Base-by-base conservation (phyloP, 2,888 invertebrate genomes). In the Nomada ruficornis region DNA sequence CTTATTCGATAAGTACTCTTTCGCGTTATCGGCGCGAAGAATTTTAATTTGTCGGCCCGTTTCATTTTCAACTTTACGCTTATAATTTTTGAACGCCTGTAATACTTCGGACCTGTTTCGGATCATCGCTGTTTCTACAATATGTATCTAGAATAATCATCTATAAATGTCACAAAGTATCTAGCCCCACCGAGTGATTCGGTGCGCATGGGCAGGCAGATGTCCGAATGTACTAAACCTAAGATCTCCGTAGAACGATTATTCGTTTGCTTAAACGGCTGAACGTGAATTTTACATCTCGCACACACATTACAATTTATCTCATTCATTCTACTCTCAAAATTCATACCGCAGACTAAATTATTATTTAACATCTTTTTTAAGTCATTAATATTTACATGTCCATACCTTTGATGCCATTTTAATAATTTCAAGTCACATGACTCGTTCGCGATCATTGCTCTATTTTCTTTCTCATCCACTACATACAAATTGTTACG, bases 1-100 rank as follows among this genome's bases (percentile, higher is more conserved):
- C 42, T 82, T 81, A 2, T 64, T 55, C 18, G 76, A 86, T 15
- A 82, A 47, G 57, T 86, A 86, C 70, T 85, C 86, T 23, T 18
- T 55, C 55, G n/a, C 13, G 15, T 59, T 59, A 18, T 29, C 29
- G 15, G 29, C 36, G 13, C 29, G 59, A 18, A 29, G 26, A 15
- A 29, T 29, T 29, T 29, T 59, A 29, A 59, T 59, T 59, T 5
- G 5, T 9, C 10, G 55, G 20, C 55, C 55, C 20, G 55, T 55
- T 55, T 55, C n/a, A 20, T 55, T 55, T 55, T 55, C 55, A 9
- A 55, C 20, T 18, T 55, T 55, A 18, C 5, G 10, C 47, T 10
- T 47, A 13, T 47, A 47, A 13, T 47, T 13, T 47, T 47, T 47
- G 47, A 47, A 47, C 47, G 47, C 47, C 13, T 10, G 11, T 7